Evolutionary conservation across 37 sponge, comb jelly and placozoan species (phyloP), one percentile per base, ranked within the genome.

Genomic region (Tethya wilhelma): DNA sequence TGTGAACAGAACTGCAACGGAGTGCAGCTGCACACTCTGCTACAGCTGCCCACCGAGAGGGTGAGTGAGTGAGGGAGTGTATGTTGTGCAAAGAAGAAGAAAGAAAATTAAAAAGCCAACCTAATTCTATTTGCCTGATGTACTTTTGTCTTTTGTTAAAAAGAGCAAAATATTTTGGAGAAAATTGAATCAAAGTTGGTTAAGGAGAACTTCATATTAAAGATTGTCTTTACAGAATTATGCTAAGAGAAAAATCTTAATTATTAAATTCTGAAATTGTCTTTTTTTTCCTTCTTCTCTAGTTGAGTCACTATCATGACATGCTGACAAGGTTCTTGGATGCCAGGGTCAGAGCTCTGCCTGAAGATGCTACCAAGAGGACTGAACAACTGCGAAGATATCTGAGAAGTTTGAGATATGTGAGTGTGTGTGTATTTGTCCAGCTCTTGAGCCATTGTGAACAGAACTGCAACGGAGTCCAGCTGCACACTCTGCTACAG

Each of bases 361-460:
- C 80, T 0, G 88, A 88, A 22, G 71, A 68, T 4, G 59, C 53
- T 22, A 38, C 73, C 29, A 81, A 75, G 68, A 65, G 88, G 37
- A 62, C 82, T 31, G 83, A 82, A 66, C 56, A 34, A 32, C 70
- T 88, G 44, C 58, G 76, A 12, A 26, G 59, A 28, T 88, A 59
- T 37, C 74, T 88, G 19, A 75, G 62, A 31, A 75, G 69, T n/a
- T 30, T 88, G 25, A 38, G 84, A 76, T 74, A 79, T 38, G 87
- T 87, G 67, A 42, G 87, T 74, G 4, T 34, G 6, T 23, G 14
- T 19, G 53, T 9, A 49, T 85, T 85, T 77, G 78, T 42, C 7
- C 77, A 77, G 71, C 78, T 85, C 14, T 45, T 85, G 38, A 42
- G 69, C n/a, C 85, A 85, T 64, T 77, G 78, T n/a, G 41, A 89